phyloP scores from a whole-genome alignment of 1,140 invertebrate genomes.

The Trachelipus rathkii region DNA sequence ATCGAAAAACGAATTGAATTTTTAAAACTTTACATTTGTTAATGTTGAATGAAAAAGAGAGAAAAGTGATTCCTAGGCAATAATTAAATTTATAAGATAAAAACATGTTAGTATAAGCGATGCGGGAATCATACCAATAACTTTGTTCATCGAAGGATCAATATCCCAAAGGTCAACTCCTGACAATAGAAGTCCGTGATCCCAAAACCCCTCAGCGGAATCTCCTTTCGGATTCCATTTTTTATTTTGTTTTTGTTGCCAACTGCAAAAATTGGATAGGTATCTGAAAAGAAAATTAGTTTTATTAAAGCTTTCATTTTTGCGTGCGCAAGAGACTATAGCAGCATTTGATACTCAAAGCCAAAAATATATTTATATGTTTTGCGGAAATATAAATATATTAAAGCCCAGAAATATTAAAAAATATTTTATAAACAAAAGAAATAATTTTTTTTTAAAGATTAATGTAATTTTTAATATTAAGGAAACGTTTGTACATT shows the following conservation, averaged over 20 bases:
- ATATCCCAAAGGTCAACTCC: constrained; percentile 47
- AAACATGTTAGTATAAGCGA: background rate
- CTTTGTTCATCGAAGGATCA: constrained; percentile 34
- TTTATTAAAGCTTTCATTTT: no score
- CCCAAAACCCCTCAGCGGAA: constrained; percentile 52
- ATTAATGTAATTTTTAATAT: no score
- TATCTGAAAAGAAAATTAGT: constrained; percentile 44
- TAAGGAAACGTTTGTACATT: no score
- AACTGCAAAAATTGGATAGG: constrained; percentile 50
- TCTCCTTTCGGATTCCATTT: constrained; percentile 21
- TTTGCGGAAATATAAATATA: no score
- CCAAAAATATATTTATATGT: no score
- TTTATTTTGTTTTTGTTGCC: constrained; percentile 48
- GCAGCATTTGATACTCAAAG: no score
- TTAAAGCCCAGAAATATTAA: no score
- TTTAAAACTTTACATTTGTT: constrained; percentile 16
- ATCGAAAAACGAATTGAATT: background rate
- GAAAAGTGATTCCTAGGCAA: constrained; percentile 4
- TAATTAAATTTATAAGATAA: constrained; percentile 6
- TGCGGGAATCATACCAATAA: constrained; percentile 45
- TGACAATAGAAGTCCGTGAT: constrained; percentile 56
- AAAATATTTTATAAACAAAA: no score
- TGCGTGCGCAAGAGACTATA: no score
- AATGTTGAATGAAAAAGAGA: background rate
- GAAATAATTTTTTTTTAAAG: no score